phyloP scores from a whole-genome alignment of 2,113 vertebrate species.

The Chaenogobius annularis region DNA sequence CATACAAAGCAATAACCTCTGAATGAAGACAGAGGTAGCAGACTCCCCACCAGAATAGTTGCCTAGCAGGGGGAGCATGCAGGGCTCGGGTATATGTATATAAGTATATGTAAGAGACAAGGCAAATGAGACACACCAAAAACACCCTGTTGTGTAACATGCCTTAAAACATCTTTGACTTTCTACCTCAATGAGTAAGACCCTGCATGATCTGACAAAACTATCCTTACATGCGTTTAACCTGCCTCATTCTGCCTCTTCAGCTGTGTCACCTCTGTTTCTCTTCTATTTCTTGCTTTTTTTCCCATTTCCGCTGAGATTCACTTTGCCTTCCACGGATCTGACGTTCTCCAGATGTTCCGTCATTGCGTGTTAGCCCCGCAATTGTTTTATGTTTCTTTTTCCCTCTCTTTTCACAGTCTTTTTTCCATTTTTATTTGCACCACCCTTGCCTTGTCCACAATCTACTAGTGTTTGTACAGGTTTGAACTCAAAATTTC shows the following conservation, averaged over 20 bases:
- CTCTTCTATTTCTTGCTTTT: background rate
- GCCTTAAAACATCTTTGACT: too few relatives aligned
- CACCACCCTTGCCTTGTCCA: background rate
- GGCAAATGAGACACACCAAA: too few relatives aligned
- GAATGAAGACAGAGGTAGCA: too few relatives aligned
- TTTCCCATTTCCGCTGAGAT: background rate
- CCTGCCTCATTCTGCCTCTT: background rate
- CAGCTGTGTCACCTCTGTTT: background rate
- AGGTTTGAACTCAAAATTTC: background rate
- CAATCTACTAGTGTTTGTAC: slow-evolving; percentile 12
- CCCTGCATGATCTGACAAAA: background rate
- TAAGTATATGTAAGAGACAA: too few relatives aligned
- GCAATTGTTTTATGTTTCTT: slow-evolving; percentile 7
- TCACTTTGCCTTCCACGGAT: background rate
- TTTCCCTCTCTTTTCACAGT: background rate
- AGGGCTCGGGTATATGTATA: too few relatives aligned
- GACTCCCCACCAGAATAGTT: too few relatives aligned
- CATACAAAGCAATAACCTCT: too few relatives aligned
- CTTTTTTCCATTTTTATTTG: background rate
- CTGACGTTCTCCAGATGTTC: slow-evolving; percentile 9
- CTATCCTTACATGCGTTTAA: background rate
- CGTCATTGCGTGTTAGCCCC: background rate
- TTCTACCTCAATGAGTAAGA: too few relatives aligned
- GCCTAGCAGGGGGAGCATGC: too few relatives aligned
- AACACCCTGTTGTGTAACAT: too few relatives aligned